Base-by-base conservation (phyloP, 2,797 vertebrate species). In the Tragopan temminckii region DNA sequence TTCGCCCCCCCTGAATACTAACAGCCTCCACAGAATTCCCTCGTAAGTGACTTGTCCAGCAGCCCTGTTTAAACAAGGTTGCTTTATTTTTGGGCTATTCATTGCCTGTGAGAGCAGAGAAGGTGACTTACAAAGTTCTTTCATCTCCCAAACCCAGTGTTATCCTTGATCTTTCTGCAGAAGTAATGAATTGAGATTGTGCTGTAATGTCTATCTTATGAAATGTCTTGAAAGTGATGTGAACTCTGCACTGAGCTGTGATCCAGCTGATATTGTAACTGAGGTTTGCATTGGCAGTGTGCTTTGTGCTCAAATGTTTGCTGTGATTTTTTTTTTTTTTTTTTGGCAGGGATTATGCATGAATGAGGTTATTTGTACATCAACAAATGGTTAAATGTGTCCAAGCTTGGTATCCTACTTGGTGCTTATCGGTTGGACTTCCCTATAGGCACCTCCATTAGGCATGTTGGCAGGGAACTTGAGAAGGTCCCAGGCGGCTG, bases 121-220 rank as follows among this genome's bases (percentile, higher is more conserved):
- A 78, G 68, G 88, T 70, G 84, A 68, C 36, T 94, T 52, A 62
- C 59, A 52, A 63, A 61, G 71, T 58, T 57, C 88, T 93, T 88
- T 89, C 84, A 77, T 84, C 92, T 92, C 88, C 48, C 48, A 61
- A 84, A 25, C 27, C 57, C 40, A 3, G 27, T 8, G 46, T 76
- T 80, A 86, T 70, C 84, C 90, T 88, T 53, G n/a, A 81, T 95
- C 86, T 92, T 86, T 70, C 85, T 71, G 36, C 57, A 77, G 52
- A 80, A 80, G 43, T 70, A 95, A 89, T 74, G 57, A 80, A 63
- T 46, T 59, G 80, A 84, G 78, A 35, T 80, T 21, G 43, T n/a
- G 48, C 70, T 27, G 14, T 59, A 40, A 48, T 61, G 35, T 50
- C 46, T 67, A 18, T 84, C 84, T 57, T 59, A n/a, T 1, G 25